Evolutionary conservation across 2,113 vertebrate species (phyloP).

Genomic region (Balaenoptera acutorostrata): DNA sequence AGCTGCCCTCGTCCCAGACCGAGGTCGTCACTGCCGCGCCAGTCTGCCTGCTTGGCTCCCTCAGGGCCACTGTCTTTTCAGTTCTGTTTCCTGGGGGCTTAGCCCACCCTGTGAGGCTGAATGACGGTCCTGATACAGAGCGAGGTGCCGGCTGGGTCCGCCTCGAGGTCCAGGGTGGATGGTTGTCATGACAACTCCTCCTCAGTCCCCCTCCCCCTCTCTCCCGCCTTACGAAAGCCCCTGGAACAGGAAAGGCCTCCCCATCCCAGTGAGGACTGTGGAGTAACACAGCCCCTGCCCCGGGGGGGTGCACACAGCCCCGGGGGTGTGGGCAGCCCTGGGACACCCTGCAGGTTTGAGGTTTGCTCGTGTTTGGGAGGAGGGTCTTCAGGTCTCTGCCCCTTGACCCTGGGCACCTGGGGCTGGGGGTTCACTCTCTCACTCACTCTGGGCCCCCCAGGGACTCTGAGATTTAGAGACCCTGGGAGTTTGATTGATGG

Average conservation of each 20-base stretch:
- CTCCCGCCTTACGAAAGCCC: neutral
- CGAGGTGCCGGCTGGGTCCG: neutral
- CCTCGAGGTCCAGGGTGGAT: neutral
- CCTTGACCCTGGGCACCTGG: no score
- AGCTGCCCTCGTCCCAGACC: neutral
- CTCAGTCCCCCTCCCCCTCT: neutral
- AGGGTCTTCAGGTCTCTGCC: neutral
- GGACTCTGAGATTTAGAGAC: neutral
- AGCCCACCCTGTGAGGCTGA: neutral
- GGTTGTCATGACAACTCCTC: neutral
- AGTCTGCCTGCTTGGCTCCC: neutral
- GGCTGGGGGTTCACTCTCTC: no score
- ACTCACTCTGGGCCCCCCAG: no score
- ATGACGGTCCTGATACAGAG: neutral
- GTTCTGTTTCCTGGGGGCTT: neutral
- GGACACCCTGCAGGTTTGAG: neutral
- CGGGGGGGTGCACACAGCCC: neutral
- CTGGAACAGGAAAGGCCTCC: neutral
- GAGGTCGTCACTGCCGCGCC: neutral
- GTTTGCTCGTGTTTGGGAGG: neutral
- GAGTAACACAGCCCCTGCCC: neutral
- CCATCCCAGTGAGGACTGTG: neutral
- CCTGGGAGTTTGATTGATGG: neutral
- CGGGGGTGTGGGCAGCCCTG: neutral
- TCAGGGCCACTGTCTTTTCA: accelerated